Conservation (phyloP, 2,113 vertebrate genomes). For the Herpetotheres cachinnans region DNA sequence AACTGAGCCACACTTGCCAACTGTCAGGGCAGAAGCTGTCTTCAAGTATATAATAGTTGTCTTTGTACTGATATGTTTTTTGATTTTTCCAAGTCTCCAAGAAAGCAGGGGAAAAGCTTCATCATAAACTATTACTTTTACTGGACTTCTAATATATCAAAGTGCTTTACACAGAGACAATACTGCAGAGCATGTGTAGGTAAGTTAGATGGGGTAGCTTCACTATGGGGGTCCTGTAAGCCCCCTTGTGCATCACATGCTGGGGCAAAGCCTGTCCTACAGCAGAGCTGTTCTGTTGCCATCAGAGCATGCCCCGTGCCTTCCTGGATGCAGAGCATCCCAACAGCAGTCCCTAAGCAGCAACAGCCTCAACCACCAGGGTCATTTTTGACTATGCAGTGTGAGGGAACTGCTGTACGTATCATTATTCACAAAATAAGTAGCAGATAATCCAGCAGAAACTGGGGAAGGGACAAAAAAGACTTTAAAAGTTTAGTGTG, state of each 20-base stretch:
- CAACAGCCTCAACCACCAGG: neutral
- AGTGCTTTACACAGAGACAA: neutral
- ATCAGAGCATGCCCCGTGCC: neutral
- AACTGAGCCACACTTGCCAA: neutral
- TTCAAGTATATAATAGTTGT: neutral
- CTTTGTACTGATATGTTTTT: neutral
- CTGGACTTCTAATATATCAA: neutral
- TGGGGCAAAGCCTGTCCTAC: neutral
- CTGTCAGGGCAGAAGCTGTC: neutral
- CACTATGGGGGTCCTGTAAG: neutral
- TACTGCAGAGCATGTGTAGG: neutral
- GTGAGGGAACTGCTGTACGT: neutral
- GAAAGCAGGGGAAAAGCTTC: neutral
- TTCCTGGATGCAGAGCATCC: neutral
- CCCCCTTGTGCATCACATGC: accelerated
- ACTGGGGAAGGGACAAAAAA: neutral
- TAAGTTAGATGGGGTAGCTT: neutral
- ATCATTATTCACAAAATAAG: neutral
- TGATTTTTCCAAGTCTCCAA: neutral
- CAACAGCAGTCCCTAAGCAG: neutral
- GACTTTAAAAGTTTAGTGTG: neutral
- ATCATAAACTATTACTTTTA: neutral
- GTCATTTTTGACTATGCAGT: neutral
- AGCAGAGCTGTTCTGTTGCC: neutral
- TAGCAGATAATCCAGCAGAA: neutral